Base-by-base conservation (phyloP, 2,888 invertebrate species). In the Orchesellides sinensis region DNA sequence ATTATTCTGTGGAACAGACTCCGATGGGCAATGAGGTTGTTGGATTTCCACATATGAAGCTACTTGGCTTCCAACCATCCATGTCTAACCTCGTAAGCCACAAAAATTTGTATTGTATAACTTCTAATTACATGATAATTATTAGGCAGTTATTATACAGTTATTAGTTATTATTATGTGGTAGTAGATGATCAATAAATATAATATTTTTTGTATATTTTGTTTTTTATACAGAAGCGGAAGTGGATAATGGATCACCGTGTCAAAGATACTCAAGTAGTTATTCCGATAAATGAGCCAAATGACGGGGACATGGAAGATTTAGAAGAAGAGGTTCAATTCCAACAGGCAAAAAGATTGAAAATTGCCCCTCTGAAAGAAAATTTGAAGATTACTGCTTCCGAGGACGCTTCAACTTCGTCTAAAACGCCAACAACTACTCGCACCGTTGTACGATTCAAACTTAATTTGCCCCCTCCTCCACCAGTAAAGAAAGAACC, bases 221-320 rank as follows among this genome's bases (percentile, higher is more conserved):
- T 29, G 23, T 23, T 52, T 47, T 72, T 3, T 54, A 14, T 14
- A 19, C n/a, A 77, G 75, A 77, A 77, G 45, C 54, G 75, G 5
- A 68, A 68, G 6, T 77, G 75, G 75, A 19, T 77, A 45, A 56
- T 68, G 66, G 29, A 66, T 0, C 10, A 77, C 14, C 66, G 75
- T 1, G 35, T 77, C 3, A 25, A 45, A 21, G 66, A 77, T 23
- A 77, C 66, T n/a, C 75, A 77, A 45, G 27, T 77, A 0, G 75
- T 66, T 10, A 12, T 32, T 8, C 52, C 29, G 0, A 0, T 56
- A 0, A 17, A 56, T 12, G 75, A 77, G 29, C 75, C 75, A 6
- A 47, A 68, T n/a, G 75, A 77, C 23, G 75, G 68, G 2, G 68
- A 77, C 23, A 27, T 59, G 40, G 66, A 56, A 1, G 59, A 59